phyloP scores from a whole-genome alignment of 2,888 invertebrate genomes.

The Therioaphis trifolii region DNA sequence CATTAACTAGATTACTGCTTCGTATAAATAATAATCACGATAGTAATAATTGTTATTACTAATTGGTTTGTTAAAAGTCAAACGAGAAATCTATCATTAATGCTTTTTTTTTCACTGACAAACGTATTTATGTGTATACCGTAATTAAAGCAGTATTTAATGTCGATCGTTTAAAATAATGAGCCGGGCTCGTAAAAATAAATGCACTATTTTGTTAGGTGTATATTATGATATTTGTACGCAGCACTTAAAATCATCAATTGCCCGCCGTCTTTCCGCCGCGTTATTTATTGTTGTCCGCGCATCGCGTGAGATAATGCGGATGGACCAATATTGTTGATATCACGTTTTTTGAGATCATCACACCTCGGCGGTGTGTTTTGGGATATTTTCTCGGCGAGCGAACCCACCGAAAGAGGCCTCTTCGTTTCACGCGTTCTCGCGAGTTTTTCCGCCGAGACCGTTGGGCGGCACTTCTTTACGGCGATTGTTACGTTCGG shows the following conservation, averaged over 20 bases:
- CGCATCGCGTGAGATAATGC: background rate
- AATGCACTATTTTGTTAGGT: background rate
- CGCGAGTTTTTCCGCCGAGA: background rate
- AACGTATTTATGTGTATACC: too few species aligned
- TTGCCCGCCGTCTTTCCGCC: too few species aligned
- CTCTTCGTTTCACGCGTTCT: too few species aligned
- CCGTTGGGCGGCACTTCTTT: too few species aligned
- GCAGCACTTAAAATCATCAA: too few species aligned
- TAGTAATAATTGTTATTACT: slow-evolving; percentile 29
- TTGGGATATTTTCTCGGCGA: too few species aligned
- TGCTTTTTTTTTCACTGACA: slow-evolving; percentile 10
- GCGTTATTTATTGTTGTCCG: too few species aligned
- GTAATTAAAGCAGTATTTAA: slow-evolving; percentile 5
- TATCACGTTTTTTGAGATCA: too few species aligned
- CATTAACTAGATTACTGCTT: slow-evolving; percentile 1
- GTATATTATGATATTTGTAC: too few species aligned
- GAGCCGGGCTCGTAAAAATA: background rate
- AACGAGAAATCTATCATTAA: slow-evolving; percentile 9
- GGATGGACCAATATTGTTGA: too few species aligned
- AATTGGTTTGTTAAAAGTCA: slow-evolving; percentile 20
- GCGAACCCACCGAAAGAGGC: background rate
- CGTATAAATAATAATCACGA: slow-evolving; percentile 15
- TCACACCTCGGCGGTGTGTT: too few species aligned
- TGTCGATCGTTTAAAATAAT: slow-evolving; percentile 35
- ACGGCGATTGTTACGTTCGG: too few species aligned